phyloP scores from a whole-genome alignment of 2,888 invertebrate genomes.

The Agrochola circellaris region DNA sequence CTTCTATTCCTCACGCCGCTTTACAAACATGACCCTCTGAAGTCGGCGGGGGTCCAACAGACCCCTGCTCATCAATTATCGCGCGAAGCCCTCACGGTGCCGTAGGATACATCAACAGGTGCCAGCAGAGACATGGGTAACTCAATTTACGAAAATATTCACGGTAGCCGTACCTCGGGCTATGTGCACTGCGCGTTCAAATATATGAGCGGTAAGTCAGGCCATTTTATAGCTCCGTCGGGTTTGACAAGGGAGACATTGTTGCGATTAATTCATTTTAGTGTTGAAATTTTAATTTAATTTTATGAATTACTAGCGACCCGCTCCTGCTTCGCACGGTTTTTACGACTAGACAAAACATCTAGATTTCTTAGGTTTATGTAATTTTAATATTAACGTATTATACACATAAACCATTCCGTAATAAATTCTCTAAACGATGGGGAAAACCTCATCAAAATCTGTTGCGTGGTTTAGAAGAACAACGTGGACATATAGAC shows the following conservation, averaged over 20 bases:
- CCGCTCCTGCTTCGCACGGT: too few relatives aligned
- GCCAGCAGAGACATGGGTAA: slow-evolving; percentile 69
- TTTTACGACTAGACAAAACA: too few relatives aligned
- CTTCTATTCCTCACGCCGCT: slow-evolving; percentile 4
- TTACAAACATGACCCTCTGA: slow-evolving; percentile 70
- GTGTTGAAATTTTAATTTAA: slow-evolving; percentile 7
- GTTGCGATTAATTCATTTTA: slow-evolving; percentile 9
- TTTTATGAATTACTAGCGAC: neutral
- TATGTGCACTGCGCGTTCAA: slow-evolving; percentile 43
- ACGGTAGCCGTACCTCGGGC: slow-evolving; percentile 68
- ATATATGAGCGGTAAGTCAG: slow-evolving; percentile 20
- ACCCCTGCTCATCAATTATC: slow-evolving; percentile 81
- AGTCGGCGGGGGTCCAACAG: slow-evolving; percentile 79
- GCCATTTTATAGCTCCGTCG: slow-evolving; percentile 22
- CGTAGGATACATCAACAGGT: slow-evolving; percentile 81
- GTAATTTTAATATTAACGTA: too few relatives aligned
- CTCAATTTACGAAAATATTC: slow-evolving; percentile 66
- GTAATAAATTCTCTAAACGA: too few relatives aligned
- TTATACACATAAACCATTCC: too few relatives aligned
- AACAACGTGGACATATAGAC: too few relatives aligned
- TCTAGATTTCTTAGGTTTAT: too few relatives aligned
- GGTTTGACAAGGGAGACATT: slow-evolving; percentile 1
- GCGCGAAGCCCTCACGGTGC: slow-evolving; percentile 64
- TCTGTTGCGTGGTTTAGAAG: too few relatives aligned
- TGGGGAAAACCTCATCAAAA: too few relatives aligned